Conservation (phyloP, 1,140 invertebrate species). For the Pinna nobilis region DNA sequence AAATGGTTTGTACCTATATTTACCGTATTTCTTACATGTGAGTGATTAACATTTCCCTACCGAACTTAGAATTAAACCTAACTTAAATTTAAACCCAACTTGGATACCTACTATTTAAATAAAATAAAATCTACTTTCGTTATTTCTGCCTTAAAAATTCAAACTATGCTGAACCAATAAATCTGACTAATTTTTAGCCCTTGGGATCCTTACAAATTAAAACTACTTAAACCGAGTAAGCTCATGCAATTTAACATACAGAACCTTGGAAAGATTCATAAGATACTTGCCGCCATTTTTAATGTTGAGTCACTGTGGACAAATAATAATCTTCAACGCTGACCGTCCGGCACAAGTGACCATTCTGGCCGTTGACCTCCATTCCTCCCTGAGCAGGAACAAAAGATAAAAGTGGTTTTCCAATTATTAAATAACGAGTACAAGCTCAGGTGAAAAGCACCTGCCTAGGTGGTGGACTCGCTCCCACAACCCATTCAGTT, state of each 20-base stretch:
- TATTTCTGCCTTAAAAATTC: no score
- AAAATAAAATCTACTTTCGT: no score
- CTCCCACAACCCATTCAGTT: slow-evolving; percentile 49
- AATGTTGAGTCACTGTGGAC: slow-evolving; percentile 44
- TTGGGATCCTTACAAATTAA: no score
- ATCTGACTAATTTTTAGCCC: background rate
- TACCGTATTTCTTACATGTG: no score
- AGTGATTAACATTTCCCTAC: no score
- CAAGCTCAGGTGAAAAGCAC: slow-evolving; percentile 39
- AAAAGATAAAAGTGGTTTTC: slow-evolving; percentile 57
- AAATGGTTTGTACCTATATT: no score
- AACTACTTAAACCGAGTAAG: slow-evolving; percentile 1
- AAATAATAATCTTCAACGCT: slow-evolving; percentile 37
- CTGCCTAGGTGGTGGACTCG: slow-evolving; percentile 26
- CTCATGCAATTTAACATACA: slow-evolving; percentile 11
- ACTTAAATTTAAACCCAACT: no score
- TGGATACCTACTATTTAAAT: no score
- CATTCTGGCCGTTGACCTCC: slow-evolving; percentile 37
- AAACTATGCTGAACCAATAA: background rate
- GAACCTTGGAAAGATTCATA: slow-evolving; percentile 49
- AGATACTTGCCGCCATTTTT: slow-evolving; percentile 66
- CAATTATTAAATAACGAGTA: slow-evolving; percentile 48
- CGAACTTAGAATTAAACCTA: no score
- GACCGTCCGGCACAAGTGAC: slow-evolving; percentile 35
- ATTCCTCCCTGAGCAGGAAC: slow-evolving; percentile 49